Evolutionary conservation across 2,888 invertebrate species (phyloP), one percentile per base, ranked within the genome.

Genomic region (Thecophora atra): DNA sequence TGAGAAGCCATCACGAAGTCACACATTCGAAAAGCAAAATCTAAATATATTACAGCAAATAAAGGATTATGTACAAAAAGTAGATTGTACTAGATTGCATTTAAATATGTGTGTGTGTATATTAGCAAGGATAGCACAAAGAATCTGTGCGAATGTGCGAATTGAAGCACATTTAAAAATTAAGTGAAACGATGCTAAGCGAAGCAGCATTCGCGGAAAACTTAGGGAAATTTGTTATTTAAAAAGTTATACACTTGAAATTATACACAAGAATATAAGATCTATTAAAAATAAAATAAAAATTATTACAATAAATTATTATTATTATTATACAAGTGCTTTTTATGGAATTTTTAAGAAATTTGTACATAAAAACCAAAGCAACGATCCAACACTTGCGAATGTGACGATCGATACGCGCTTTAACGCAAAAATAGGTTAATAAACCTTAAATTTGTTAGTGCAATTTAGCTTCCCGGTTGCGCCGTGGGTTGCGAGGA

Each of bases 191-290:
- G 17, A 42, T n/a, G n/a, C 13, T 21, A 26, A 47, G 17, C 24
- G 26, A 5, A 21, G 4, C 24, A 2, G 44, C 56, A 37, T 63
- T 70, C 62, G 63, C 62, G 62, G 52, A 63, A 66, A 68, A 65
- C 44, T 74, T 74, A 74, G 74, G 74, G 74, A 74, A 74, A 72
- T 74, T 72, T 74, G 65, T 72, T 60, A 72, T 65, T 62, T 56
- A 37, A 54, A 63, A 44, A 63, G 19, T 44, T 44, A 44, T 26
- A 42, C 13, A 30, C n/a, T 7, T 42, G 2, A 70, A 63, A 62
- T 62, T 56, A 63, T 24, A 47, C 68, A 71, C 44, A 47, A 68
- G 58, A 54, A 21, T 56, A 37, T 17, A 52, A 56, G n/a, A n/a
- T n/a, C n/a, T n/a, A n/a, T n/a, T n/a, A n/a, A n/a, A n/a, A n/a